Evolutionary conservation across 2,797 vertebrate genomes (phyloP).

Genomic region (Trachurus trachurus): DNA sequence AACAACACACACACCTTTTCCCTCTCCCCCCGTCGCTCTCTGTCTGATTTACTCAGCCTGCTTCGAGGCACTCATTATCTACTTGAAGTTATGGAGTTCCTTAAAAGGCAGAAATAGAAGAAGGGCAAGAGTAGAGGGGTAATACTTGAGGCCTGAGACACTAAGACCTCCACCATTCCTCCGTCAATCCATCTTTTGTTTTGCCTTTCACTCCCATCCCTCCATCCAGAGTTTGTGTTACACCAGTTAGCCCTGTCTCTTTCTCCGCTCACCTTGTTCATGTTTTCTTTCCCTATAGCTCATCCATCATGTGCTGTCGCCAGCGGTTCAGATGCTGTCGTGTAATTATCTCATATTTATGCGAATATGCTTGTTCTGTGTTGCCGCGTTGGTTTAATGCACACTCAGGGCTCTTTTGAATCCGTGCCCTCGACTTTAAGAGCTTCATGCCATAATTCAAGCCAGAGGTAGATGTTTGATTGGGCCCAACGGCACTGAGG

Average conservation of each 20-base stretch:
- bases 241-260: slow-evolving; percentile 59
- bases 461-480: slow-evolving; percentile 74
- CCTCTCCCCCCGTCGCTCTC: slow-evolving; percentile 53
- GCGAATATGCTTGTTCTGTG: slow-evolving; percentile 74
- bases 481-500: slow-evolving; percentile 63
- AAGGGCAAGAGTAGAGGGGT: slow-evolving; percentile 59
- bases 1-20: slow-evolving; percentile 43
- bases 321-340: slow-evolving; percentile 70
- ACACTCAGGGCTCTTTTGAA: slow-evolving; percentile 68
- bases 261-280: slow-evolving; percentile 53
- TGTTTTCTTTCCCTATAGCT: slow-evolving; percentile 68
- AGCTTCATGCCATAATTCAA: slow-evolving; percentile 80
- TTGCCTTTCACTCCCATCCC: slow-evolving; percentile 64
- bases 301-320: slow-evolving; percentile 84
- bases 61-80: slow-evolving; percentile 84
- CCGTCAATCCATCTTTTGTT: slow-evolving; percentile 73
- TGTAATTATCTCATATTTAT: slow-evolving; percentile 85
- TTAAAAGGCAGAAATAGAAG: slow-evolving; percentile 86
- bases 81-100: slow-evolving; percentile 76
- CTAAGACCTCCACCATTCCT: slow-evolving; percentile 62
- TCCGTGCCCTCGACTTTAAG: slow-evolving; percentile 51
- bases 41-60: slow-evolving; percentile 71
- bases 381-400: slow-evolving; percentile 60
- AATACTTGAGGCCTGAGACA: slow-evolving; percentile 68
- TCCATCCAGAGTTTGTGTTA: slow-evolving; percentile 78